A percentile compares a stretch with the other conserved stretches of the same genome.
Conservation (phyloP, 2,888 invertebrate species). For the Hirtodrosophila alboralis region DNA sequence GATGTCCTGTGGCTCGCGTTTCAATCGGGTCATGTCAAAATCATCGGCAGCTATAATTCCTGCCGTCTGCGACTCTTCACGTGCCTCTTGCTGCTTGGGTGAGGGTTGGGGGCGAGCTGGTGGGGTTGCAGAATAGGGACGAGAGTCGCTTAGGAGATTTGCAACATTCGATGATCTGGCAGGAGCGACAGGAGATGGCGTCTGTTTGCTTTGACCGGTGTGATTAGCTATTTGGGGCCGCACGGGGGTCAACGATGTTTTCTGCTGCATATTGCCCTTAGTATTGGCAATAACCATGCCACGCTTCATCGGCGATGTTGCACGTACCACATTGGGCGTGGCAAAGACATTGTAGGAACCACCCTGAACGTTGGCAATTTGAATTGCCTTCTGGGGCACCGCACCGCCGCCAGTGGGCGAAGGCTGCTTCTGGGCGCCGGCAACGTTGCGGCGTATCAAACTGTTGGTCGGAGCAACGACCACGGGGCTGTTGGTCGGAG, state of each 20-base stretch:
- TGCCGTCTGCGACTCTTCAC: conserved; percentile 36
- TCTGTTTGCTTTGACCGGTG: neutral
- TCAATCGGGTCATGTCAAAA: conserved; percentile 54
- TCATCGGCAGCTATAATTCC: conserved; percentile 68
- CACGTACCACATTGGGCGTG: conserved; percentile 32
- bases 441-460: conserved; percentile 26
- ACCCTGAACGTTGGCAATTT: conserved; percentile 50
- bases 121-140: neutral
- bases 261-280: conserved; percentile 21
- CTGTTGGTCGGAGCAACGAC: conserved; percentile 18
- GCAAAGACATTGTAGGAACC: conserved; percentile 30
- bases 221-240: neutral
- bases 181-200: neutral
- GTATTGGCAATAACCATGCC: conserved; percentile 56
- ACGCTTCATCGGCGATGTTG: conserved; percentile 32
- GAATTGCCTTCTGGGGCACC: conserved; percentile 36
- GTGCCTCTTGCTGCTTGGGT: neutral
- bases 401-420: conserved; percentile 22
- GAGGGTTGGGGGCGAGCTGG: neutral
- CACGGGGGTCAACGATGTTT: neutral
- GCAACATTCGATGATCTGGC: conserved; percentile 26
- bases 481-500: neutral
- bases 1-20: conserved; percentile 62
- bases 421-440: conserved; percentile 17
- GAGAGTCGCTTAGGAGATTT: conserved; percentile 31